Percentiles rank a stretch among this genome's conserved stretches.
phyloP scores from a whole-genome alignment of 2,888 invertebrate species.

The Drosophila neutralis region DNA sequence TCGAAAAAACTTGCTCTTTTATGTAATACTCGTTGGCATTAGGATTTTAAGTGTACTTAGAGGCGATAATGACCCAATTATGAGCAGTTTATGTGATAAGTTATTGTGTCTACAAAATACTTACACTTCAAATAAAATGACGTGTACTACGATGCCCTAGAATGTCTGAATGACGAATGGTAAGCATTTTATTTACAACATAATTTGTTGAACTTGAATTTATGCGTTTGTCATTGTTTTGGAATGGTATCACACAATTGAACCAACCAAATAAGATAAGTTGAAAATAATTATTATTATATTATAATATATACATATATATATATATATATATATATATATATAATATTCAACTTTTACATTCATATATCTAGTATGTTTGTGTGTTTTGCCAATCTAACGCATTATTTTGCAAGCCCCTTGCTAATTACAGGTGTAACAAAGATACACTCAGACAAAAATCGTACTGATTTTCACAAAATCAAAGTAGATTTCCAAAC shows the following conservation, averaged over 20 bases:
- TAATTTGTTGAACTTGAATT: neutral
- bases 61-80: constrained; percentile 24
- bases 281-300: neutral
- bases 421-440: neutral
- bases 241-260: neutral
- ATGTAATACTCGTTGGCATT: neutral
- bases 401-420: neutral
- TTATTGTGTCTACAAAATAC: neutral
- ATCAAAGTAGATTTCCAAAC: neutral
- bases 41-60: constrained; percentile 3
- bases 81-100: neutral
- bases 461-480: neutral
- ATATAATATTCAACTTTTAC: neutral
- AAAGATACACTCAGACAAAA: neutral
- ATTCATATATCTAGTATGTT: neutral
- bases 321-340: too few species aligned
- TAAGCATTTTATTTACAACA: neutral
- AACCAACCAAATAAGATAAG: neutral
- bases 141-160: neutral
- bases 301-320: too few species aligned
- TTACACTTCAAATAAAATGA: neutral
- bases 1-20: neutral
- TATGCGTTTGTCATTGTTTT: neutral
- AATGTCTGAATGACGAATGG: neutral
- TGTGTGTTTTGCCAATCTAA: neutral